Conservation (phyloP, 2,888 invertebrate species). For the Trachelus tabidus region DNA sequence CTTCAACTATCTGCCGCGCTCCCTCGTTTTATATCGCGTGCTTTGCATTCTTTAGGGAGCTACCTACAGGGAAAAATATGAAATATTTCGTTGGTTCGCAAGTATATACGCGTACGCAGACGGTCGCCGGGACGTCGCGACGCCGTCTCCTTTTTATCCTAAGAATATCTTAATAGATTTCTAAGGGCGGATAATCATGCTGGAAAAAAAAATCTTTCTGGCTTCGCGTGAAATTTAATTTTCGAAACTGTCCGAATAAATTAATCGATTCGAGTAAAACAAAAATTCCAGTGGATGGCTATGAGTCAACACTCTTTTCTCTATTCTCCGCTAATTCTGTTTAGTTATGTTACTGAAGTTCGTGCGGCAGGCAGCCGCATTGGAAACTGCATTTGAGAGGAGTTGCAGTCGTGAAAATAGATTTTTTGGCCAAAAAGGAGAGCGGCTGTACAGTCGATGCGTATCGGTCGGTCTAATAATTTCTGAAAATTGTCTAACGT, state of each 20-base stretch:
- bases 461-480: neutral
- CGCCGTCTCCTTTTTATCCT: neutral
- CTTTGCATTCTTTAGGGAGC: neutral
- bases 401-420: neutral
- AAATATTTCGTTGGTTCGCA: neutral
- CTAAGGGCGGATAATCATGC: neutral
- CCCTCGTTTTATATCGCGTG: conserved; percentile 15
- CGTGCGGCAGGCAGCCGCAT: too few species aligned
- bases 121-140: neutral
- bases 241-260: neutral
- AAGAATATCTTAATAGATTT: neutral
- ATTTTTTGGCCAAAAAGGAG: neutral
- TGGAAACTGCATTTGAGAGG: neutral
- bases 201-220: neutral
- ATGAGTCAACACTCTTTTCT: too few species aligned
- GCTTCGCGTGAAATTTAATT: neutral
- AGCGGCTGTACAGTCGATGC: neutral
- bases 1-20: neutral
- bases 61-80: neutral
- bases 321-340: neutral
- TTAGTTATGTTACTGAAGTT: too few species aligned
- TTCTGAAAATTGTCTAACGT: neutral
- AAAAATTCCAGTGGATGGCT: too few species aligned
- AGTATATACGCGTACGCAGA: neutral
- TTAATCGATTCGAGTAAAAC: neutral